Evolutionary conservation across 2,888 invertebrate species (phyloP), one percentile per base, ranked within the genome.

Genomic region (Ochropacha duplaris): DNA sequence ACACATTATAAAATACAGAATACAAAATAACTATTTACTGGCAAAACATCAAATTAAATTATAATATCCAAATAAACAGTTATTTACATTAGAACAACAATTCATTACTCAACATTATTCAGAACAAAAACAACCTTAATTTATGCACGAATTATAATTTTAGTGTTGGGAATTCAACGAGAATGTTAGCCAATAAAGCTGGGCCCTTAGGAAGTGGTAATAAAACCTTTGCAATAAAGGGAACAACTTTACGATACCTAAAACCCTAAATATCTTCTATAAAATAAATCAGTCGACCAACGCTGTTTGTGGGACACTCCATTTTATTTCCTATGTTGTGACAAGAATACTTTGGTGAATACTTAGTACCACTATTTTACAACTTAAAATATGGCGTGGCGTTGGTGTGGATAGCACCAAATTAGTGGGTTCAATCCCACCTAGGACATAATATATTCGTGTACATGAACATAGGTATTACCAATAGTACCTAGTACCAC

Each of bases 221-320:
- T 52, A 52, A 44, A 52, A 52, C 52, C 52, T 14, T 34, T 22
- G 31, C 19, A 52, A 31, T 52, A 52, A 52, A 31, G 52, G 52
- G 31, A 22, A 52, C 19, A 16, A 52, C 31, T 50, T 52, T 52
- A 52, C 19, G 52, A 52, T 31, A 52, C 31, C 16, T 28, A 50
- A 24, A 50, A 52, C 19, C 52, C 24, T 31, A 31, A 52, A 52
- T 16, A 19, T 19, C 28, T 22, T 31, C 31, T 52, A 31, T 19
- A 31, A 52, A 52, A 52, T 44, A 44, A 44, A 44, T 44, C 44
- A 44, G 44, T 44, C 44, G n/a, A 44, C 44, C 19, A 44, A 44
- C 44, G 44, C 44, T 44, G 44, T 44, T 44, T 44, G 44, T 44
- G 44, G 44, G 44, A 44, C 28, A n/a, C 16, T 16, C 31, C 19